Base-by-base conservation (phyloP, 2,888 invertebrate genomes). In the Spisula solida region DNA sequence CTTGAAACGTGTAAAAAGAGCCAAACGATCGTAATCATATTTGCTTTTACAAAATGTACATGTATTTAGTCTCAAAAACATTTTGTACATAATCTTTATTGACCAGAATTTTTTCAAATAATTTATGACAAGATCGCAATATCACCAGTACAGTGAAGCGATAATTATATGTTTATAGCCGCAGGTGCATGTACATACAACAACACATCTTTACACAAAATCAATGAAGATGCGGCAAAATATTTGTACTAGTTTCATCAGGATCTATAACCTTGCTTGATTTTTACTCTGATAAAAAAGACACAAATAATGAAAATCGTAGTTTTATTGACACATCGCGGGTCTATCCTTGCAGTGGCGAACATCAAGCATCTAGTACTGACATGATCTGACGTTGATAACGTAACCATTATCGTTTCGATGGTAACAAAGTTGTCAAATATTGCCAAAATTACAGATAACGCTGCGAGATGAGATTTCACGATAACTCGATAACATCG, bases 401-500 rank as follows among this genome's bases (percentile, higher is more conserved):
- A 82, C 82, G 56, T 34, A 25, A 66, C 66, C 66, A 78, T 85
- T 85, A 85, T 79, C 79, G 34, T 80, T 51, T 10, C 70, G 60
- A 5, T 82, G 51, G 78, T 48, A 82, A 82, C 81, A 41, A 79
- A 78, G 82, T 87, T 87, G 87, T 87, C 87, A 87, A 87, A 82
- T 87, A 87, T 87, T 82, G 87, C 75, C 41, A 82, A 87, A 82
- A 41, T 25, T 55, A 66, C 70, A 51, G 83, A 83, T 83, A 83
- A 75, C 55, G 31, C 10, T 31, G 25, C 29, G 25, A 75, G 83
- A 83, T 83, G 20, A 48, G 83, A 83, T 83, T 31, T 75, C 12
- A 1, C 25, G 83, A 83, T 83, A 83, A 83, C 14, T 34, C 18
- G 75, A 75, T 75, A 75, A 75, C 31, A 25, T 66, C 60, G 60